Evolutionary conservation across 2,888 invertebrate species (phyloP).

Genomic region (Oxystoma pomonae): DNA sequence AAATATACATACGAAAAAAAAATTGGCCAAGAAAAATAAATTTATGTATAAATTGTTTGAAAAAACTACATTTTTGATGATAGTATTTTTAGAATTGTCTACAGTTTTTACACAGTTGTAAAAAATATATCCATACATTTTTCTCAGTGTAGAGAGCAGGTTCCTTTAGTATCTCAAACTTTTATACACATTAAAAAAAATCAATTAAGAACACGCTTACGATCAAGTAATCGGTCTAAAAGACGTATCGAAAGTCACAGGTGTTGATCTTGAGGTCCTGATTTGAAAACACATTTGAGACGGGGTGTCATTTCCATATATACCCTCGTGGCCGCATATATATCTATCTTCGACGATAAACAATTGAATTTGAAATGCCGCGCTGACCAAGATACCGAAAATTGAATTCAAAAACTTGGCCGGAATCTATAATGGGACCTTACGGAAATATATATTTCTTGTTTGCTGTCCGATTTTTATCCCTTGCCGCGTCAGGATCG

Average conservation of each 20-base stretch:
- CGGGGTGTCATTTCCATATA: slow-evolving; percentile 42
- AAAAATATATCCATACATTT: too few relatives aligned
- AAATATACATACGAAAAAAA: too few relatives aligned
- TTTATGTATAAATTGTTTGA: too few relatives aligned
- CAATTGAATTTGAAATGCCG: slow-evolving; percentile 49
- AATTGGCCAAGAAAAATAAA: too few relatives aligned
- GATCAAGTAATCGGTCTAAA: slow-evolving; percentile 2
- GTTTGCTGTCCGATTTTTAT: slow-evolving; percentile 24
- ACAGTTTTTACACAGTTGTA: too few relatives aligned
- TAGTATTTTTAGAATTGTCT: too few relatives aligned
- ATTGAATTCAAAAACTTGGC: slow-evolving; percentile 51
- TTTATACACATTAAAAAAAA: too few relatives aligned
- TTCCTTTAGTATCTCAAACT: too few relatives aligned
- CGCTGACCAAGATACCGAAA: slow-evolving; percentile 49
- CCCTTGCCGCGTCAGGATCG: too few relatives aligned
- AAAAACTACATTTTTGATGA: too few relatives aligned
- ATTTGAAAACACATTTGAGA: slow-evolving; percentile 46
- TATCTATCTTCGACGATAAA: slow-evolving; percentile 48
- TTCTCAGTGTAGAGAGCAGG: too few relatives aligned
- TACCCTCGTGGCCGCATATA: slow-evolving; percentile 42
- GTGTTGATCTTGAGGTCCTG: slow-evolving; percentile 44
- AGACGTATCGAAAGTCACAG: slow-evolving; percentile 29
- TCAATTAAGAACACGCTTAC: slow-evolving; percentile 4
- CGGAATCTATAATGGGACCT: slow-evolving; percentile 47
- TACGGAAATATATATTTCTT: slow-evolving; percentile 32